Evolutionary conservation across 92 coral and sea anemone species (phyloP).

Genomic region (Phenganax stokvisi): DNA sequence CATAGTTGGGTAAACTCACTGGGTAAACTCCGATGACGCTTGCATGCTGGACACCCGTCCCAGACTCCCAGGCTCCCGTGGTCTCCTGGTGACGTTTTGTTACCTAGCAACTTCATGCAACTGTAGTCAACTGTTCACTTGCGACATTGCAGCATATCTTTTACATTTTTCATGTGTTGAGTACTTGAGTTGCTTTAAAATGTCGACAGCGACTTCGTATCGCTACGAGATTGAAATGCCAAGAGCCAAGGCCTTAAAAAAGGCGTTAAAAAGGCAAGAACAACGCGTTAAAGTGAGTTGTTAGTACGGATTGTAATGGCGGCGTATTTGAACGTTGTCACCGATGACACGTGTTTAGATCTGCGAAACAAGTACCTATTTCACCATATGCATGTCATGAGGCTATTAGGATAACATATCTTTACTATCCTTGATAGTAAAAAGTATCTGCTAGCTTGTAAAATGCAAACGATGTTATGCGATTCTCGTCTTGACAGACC

Average conservation of each 20-base stretch:
- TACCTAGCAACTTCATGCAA: not conserved
- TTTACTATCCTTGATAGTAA: not conserved
- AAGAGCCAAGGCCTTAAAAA: constrained; percentile 73
- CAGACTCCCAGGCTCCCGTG: too few relatives aligned
- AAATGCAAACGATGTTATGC: too few relatives aligned
- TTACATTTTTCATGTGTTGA: not conserved
- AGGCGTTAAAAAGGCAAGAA: constrained; percentile 81
- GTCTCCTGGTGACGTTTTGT: not conserved
- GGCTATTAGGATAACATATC: not conserved
- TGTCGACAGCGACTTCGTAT: constrained; percentile 94
- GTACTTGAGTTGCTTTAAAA: constrained; percentile 29
- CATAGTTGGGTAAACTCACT: too few relatives aligned
- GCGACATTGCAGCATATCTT: not conserved
- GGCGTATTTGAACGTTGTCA: constrained; percentile 28
- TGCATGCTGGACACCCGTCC: too few relatives aligned
- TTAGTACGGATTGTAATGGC: not conserved
- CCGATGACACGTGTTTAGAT: constrained; percentile 2
- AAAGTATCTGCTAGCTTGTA: not conserved
- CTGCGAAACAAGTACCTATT: too few relatives aligned
- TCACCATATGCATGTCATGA: too few relatives aligned
- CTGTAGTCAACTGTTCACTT: not conserved
- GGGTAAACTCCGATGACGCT: too few relatives aligned
- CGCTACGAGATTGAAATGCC: constrained; percentile 89
- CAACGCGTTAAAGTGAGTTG: constrained; percentile 70
- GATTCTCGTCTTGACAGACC: too few relatives aligned